Percentiles rank a stretch among this genome's conserved stretches.
Evolutionary conservation across 1,140 invertebrate species (phyloP).

Genomic region (Littorina saxatilis): DNA sequence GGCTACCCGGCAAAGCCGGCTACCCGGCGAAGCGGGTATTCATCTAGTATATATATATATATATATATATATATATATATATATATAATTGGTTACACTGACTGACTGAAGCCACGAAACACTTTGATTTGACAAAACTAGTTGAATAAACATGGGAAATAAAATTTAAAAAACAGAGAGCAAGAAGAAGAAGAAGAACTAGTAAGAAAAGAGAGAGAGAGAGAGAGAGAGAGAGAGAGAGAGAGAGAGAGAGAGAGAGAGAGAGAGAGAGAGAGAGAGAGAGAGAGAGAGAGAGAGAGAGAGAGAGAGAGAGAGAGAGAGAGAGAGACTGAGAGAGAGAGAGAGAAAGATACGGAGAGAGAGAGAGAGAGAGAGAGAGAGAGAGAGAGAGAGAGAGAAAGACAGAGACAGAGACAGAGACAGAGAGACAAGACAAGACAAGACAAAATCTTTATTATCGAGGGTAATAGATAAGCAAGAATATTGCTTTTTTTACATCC

Average conservation of each 20-base stretch:
- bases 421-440: neutral
- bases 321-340: conserved; percentile 34
- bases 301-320: conserved; percentile 33
- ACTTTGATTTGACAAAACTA: no score
- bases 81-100: no score
- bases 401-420: conserved; percentile 23
- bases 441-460: no score
- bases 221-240: conserved; percentile 23
- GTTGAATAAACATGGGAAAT: neutral
- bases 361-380: conserved; percentile 31
- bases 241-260: conserved; percentile 20
- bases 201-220: conserved; percentile 6
- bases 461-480: no score
- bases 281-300: conserved; percentile 28
- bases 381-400: neutral
- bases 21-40: no score
- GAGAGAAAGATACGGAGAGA: no score
- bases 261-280: conserved; percentile 27
- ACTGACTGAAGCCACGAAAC: no score
- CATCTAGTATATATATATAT: no score
- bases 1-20: no score
- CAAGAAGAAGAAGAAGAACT: neutral
- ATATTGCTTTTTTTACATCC: no score
- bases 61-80: no score
- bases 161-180: neutral